These are phyloP conservation scores for Drosophila testacea DNA, from an alignment of 2,888 invertebrate species.

Conservation along the genomic window DNA sequence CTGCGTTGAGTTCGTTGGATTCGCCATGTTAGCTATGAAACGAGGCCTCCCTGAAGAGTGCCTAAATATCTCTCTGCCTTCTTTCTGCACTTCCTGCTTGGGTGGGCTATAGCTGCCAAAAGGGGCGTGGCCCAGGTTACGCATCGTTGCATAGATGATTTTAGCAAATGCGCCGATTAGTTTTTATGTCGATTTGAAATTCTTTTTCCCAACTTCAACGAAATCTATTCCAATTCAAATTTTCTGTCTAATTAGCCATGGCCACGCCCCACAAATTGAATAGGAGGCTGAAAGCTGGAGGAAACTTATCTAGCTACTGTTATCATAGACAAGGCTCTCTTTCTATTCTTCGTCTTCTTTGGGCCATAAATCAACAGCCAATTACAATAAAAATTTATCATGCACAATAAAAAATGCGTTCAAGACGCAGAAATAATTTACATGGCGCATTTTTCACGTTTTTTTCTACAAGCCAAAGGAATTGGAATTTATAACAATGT, in stretches of 20 bases:
- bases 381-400: conserved; percentile 81
- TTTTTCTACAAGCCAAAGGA: conserved; percentile 45
- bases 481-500: conserved; percentile 80
- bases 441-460: conserved; percentile 80
- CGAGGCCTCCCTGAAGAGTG: conserved; percentile 7
- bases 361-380: conserved; percentile 78
- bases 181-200: conserved; percentile 55
- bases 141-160: conserved; percentile 74
- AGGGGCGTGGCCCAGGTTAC: conserved; percentile 56
- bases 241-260: conserved; percentile 50
- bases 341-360: conserved; percentile 6
- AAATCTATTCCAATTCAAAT: conserved; percentile 11
- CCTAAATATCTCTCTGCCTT: conserved; percentile 13
- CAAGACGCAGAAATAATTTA: conserved; percentile 72
- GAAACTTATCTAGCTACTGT: conserved; percentile 57
- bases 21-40: conserved; percentile 63
- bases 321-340: conserved; percentile 40
- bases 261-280: conserved; percentile 65
- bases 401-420: conserved; percentile 76
- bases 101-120: conserved; percentile 52
- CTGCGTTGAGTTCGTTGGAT: conserved; percentile 52
- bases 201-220: not conserved
- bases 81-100: conserved; percentile 66
- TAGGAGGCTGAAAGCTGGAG: not conserved
- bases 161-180: conserved; percentile 65